phyloP scores from a whole-genome alignment of 2,113 vertebrate genomes.

The Harpagus bidentatus region DNA sequence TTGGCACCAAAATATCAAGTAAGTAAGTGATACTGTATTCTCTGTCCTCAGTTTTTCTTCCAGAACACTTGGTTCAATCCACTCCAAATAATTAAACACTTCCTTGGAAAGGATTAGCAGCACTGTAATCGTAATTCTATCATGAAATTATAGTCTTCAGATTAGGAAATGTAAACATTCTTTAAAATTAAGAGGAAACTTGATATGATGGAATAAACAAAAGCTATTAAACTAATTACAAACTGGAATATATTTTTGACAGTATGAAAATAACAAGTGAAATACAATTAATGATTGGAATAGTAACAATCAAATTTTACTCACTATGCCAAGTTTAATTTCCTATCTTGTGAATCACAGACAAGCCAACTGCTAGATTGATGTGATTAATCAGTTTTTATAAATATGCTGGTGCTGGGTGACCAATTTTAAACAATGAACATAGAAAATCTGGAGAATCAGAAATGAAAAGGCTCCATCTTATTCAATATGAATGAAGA shows the following conservation, averaged over 20 bases:
- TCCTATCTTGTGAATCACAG: slow-evolving; percentile 12
- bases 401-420: background rate
- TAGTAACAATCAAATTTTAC: slow-evolving; percentile 8
- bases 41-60: background rate
- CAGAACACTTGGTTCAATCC: background rate
- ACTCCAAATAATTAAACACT: background rate
- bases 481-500: background rate
- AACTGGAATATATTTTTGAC: background rate
- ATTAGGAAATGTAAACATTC: background rate
- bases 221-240: slow-evolving; percentile 1
- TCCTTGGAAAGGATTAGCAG: background rate
- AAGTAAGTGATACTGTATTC: background rate
- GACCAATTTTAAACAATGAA: background rate
- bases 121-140: background rate
- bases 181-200: background rate
- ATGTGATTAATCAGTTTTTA: slow-evolving; percentile 1
- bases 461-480: background rate
- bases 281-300: slow-evolving; percentile 9
- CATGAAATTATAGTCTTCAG: background rate
- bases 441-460: background rate
- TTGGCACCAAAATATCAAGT: background rate
- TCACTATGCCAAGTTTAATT: background rate
- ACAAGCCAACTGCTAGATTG: background rate
- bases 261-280: background rate
- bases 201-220: slow-evolving; percentile 4